Evolutionary conservation across 2,888 invertebrate genomes (phyloP).

Genomic region (Allophyes oxyacanthae): DNA sequence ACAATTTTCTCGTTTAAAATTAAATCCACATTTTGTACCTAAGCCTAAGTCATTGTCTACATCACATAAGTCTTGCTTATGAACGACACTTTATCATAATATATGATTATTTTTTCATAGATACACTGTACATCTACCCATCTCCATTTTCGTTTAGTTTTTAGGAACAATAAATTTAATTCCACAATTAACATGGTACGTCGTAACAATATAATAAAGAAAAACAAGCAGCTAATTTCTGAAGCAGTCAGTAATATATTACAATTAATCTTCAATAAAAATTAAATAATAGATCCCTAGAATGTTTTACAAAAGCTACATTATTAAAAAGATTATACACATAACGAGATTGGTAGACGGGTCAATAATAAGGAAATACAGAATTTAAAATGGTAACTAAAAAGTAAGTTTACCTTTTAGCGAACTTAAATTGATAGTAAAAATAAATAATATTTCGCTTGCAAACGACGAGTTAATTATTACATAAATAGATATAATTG

Average conservation of each 20-base stretch:
- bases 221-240: constrained; percentile 22
- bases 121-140: constrained; percentile 55
- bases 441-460: constrained; percentile 17
- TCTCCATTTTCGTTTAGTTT: constrained; percentile 37
- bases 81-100: constrained; percentile 50
- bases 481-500: constrained; percentile 48
- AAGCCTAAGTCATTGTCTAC: constrained; percentile 87
- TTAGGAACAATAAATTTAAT: constrained; percentile 38
- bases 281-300: constrained; percentile 4
- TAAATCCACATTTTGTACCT: constrained; percentile 83
- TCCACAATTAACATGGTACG: constrained; percentile 9
- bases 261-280: background rate
- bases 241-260: constrained; percentile 17
- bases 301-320: constrained; percentile 17
- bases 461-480: constrained; percentile 36
- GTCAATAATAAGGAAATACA: constrained; percentile 28
- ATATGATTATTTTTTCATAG: constrained; percentile 44
- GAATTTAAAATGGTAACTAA: constrained; percentile 58
- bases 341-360: constrained; percentile 47
- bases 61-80: constrained; percentile 72
- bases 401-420: constrained; percentile 33
- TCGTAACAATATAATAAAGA: constrained; percentile 17
- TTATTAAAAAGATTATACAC: background rate
- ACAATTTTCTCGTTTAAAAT: constrained; percentile 80
- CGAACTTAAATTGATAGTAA: constrained; percentile 24